Evolutionary conservation across 2,888 invertebrate species (phyloP), one percentile per base, ranked within the genome.

Genomic region (Sarcophaga variegata): DNA sequence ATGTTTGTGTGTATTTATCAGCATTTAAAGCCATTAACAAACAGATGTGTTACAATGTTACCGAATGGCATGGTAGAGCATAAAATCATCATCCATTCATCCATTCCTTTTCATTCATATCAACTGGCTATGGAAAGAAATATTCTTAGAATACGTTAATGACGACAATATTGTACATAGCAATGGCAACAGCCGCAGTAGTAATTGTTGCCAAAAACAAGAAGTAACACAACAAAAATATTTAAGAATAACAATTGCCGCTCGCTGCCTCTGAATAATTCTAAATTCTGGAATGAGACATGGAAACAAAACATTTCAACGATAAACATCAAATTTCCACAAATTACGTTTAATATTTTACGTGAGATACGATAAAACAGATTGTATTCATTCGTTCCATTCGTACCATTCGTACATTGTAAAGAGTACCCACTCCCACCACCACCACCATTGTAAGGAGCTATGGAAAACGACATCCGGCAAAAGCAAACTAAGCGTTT

Each of bases 291-390:
- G 2, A 37, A 37, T 37, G 37, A 37, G 37, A 90, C 90, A 91
- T 70, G 37, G 10, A 27, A 37, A 91, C 90, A 91, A 92, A 92
- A 92, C 91, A 92, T 91, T 89, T 93, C 92, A 90, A 91, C 90
- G 93, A 92, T 92, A 93, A 92, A 91, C 92, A 92, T 92, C 93
- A 93, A 93, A 93, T 92, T 92, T 92, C 91, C 91, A 91, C 92
- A 93, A 92, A 92, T 92, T 92, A 91, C 91, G 91, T 92, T 54
- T 92, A 92, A 81, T 92, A 92, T 93, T 92, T 91, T 92, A 93
- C 93, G 92, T 93, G 93, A 90, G 91, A 91, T 91, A 90, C 89
- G 90, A 70, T 11, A 45, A 91, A 91, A 90, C 90, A 92, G 90
- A 90, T 91, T 91, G 91, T 80, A 81, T 66, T 72, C 62, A 25